Evolutionary conservation across 2,888 invertebrate genomes (phyloP).

Genomic region (Xestia sexstrigata): DNA sequence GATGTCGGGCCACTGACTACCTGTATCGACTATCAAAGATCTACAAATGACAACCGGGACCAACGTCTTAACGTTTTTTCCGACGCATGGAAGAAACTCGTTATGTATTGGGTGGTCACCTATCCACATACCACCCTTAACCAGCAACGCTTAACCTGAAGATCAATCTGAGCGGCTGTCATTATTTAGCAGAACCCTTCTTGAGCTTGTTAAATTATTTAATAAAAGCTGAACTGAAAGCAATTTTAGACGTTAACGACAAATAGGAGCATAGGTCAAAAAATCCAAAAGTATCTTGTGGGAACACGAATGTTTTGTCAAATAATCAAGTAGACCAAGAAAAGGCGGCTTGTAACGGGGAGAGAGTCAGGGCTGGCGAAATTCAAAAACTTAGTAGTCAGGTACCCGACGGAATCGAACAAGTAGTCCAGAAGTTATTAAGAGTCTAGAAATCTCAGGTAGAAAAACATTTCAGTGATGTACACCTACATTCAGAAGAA

Average conservation of each 20-base stretch:
- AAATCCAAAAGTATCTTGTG: conserved; percentile 28
- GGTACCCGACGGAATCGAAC: background rate
- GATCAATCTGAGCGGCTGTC: too few species aligned
- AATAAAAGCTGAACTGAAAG: background rate
- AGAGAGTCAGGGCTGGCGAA: conserved; percentile 35
- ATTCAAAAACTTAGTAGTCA: background rate
- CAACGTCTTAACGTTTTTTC: background rate
- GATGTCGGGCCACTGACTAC: background rate
- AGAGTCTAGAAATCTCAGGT: background rate
- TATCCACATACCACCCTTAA: too few species aligned
- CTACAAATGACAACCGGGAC: background rate
- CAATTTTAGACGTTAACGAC: conserved; percentile 8
- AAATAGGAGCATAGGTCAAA: background rate
- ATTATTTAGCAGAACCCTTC: too few species aligned
- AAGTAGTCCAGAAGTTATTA: background rate
- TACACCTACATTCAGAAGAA: background rate
- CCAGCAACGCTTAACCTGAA: too few species aligned
- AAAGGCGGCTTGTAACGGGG: conserved; percentile 12
- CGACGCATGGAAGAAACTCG: background rate
- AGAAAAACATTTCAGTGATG: background rate
- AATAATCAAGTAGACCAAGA: conserved; percentile 39
- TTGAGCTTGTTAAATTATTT: background rate
- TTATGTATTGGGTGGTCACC: background rate
- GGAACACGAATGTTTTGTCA: conserved; percentile 53
- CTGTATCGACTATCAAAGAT: background rate